Evolutionary conservation across 1,140 invertebrate genomes (phyloP).

Genomic region (Drosophila yakuba): DNA sequence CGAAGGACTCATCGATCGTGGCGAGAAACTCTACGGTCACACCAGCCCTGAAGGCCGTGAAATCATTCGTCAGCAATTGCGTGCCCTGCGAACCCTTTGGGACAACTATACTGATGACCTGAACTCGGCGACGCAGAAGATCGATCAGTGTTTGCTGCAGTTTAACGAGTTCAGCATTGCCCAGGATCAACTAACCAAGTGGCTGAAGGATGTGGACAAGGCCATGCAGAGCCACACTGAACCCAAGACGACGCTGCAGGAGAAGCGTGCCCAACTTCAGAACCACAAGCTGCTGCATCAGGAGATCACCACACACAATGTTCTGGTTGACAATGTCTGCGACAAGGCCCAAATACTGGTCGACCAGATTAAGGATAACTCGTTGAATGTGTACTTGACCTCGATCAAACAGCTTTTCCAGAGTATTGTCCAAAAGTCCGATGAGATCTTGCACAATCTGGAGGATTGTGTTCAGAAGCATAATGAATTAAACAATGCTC

Average conservation of each 20-base stretch:
- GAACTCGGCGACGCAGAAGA: constrained; percentile 90
- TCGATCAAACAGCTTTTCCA: constrained; percentile 96
- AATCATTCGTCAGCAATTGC: constrained; percentile 94
- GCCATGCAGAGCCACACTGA: constrained; percentile 96
- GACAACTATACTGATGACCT: constrained; percentile 94
- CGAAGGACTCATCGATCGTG: constrained; percentile 93
- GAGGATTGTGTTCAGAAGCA: constrained; percentile 95
- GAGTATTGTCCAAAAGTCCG: constrained; percentile 94
- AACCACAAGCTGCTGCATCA: constrained; percentile 98
- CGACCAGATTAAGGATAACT: constrained; percentile 94
- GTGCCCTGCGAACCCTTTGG: constrained; percentile 93
- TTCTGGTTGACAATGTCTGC: constrained; percentile 94
- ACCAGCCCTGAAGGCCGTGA: constrained; percentile 97
- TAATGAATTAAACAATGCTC: constrained; percentile 89
- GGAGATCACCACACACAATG: constrained; percentile 96
- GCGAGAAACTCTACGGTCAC: constrained; percentile 96
- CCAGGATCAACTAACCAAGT: constrained; percentile 96
- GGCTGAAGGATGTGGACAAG: constrained; percentile 95
- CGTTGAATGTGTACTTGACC: constrained; percentile 93
- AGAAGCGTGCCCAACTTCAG: constrained; percentile 96
- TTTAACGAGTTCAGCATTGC: constrained; percentile 94
- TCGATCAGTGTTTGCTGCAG: constrained; percentile 95
- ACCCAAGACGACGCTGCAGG: constrained; percentile 95
- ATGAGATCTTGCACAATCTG: constrained; percentile 93
- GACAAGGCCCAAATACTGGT: constrained; percentile 96